These are phyloP conservation scores for Drosophila kanapiae DNA, from an alignment of 1,140 invertebrate species.

Conservation along the genomic window DNA sequence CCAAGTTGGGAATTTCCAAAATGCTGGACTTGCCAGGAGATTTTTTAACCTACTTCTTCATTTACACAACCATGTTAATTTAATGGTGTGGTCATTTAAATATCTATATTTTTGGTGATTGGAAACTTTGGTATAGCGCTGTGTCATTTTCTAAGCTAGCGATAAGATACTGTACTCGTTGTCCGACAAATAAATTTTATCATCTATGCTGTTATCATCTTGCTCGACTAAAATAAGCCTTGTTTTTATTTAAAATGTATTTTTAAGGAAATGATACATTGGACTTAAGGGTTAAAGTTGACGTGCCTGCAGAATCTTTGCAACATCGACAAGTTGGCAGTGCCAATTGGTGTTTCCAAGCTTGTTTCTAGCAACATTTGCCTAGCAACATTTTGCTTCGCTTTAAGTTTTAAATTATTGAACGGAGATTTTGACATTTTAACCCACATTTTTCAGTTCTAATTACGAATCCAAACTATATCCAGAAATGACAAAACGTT, in stretches of 20 bases:
- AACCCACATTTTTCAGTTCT: accelerated
- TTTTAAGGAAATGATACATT: not conserved
- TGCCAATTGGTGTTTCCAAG: not conserved
- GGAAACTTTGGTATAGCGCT: constrained; percentile 35
- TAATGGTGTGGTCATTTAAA: constrained; percentile 19
- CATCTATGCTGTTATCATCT: constrained; percentile 23
- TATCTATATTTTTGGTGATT: constrained; percentile 43
- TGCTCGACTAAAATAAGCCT: not conserved
- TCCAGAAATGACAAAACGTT: not conserved
- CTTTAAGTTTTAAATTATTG: not conserved
- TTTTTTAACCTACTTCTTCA: constrained; percentile 25
- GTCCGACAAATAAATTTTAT: constrained; percentile 28
- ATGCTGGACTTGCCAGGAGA: constrained; percentile 59
- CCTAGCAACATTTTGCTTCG: not conserved
- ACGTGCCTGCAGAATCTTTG: not conserved
- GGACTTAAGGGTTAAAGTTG: not conserved
- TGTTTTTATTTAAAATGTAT: not conserved
- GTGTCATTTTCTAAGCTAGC: constrained; percentile 32
- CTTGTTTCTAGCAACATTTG: not conserved
- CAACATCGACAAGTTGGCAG: not conserved
- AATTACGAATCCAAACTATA: not conserved
- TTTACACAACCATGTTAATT: constrained; percentile 13
- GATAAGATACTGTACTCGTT: constrained; percentile 42
- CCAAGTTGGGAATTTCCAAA: constrained; percentile 3
- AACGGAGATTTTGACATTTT: not conserved